Evolutionary conservation across 2,888 invertebrate species (phyloP).

Genomic region (Xanthia icteritia): DNA sequence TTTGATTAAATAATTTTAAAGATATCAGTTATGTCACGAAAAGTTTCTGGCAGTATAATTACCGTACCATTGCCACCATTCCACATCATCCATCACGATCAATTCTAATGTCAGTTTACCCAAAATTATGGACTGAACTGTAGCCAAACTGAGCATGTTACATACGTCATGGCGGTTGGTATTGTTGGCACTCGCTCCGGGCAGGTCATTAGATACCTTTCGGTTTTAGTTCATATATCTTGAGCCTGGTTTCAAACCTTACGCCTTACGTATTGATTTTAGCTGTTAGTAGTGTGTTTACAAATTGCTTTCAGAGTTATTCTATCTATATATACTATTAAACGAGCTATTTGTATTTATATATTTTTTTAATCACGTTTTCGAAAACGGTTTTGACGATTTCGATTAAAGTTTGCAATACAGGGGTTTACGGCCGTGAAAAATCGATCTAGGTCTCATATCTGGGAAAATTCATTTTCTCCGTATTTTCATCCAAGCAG

Average conservation of each 20-base stretch:
- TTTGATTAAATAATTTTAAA: too few relatives aligned
- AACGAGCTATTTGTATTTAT: too few relatives aligned
- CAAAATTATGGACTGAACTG: slow-evolving; percentile 30
- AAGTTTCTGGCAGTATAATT: not conserved
- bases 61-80: too few relatives aligned
- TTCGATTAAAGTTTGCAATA: too few relatives aligned
- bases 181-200: slow-evolving; percentile 38
- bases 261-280: not conserved
- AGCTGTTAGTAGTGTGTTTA: slow-evolving; percentile 12
- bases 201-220: slow-evolving; percentile 46
- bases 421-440: too few relatives aligned
- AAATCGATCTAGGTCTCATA: too few relatives aligned
- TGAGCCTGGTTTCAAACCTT: slow-evolving; percentile 14
- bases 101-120: slow-evolving; percentile 6
- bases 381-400: too few relatives aligned
- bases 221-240: slow-evolving; percentile 51
- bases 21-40: too few relatives aligned
- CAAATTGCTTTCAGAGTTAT: slow-evolving; percentile 23
- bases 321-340: too few relatives aligned
- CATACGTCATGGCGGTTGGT: slow-evolving; percentile 37
- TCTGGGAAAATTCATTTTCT: too few relatives aligned
- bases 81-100: slow-evolving; percentile 2
- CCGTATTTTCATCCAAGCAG: too few relatives aligned
- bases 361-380: too few relatives aligned
- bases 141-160: slow-evolving; percentile 24